Base-by-base conservation (phyloP, 2,888 invertebrate genomes). In the Galerucella pusilla region DNA sequence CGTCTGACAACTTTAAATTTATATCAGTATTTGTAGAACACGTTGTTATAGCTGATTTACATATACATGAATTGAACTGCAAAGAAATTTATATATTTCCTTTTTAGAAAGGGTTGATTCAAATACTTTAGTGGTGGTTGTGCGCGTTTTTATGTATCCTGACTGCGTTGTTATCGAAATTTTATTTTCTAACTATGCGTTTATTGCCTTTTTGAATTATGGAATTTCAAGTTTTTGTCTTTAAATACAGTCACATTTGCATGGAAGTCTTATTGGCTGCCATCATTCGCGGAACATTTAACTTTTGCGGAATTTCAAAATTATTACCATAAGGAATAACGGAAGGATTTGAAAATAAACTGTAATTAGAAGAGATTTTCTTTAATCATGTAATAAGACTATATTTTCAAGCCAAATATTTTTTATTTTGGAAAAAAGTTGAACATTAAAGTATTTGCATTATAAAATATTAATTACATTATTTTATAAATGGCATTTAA, bases 11-110 rank as follows among this genome's bases (percentile, higher is more conserved):
- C 28, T 63, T 70, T 66, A 68, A 79, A 77, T 79, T 77, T 75
- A 79, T 79, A 75, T 77, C 74, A 65, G 71, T 72, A 79, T 76
- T 76, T 76, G 75, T 75, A 73, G 72, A 79, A 79, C 75, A 76
- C 75, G 75, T 77, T 75, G 78, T 79, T 79, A 75, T 73, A 65
- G 72, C 68, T 71, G 73, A 77, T 79, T 77, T 77, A 79, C 77
- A 77, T 79, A 79, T 76, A 79, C 77, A 79, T 71, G 79, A 76
- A 77, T 78, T 78, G 79, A 78, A 78, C 76, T 75, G 74, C 75
- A 71, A 74, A 79, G 78, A 79, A 79, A 80, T 80, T 80, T 80
- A 80, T 80, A 76, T 61, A 74, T 77, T 80, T 80, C 80, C 80
- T 78, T 77, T 75, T 80, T 75, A 52, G 71, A 77, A 78, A 77